Conservation (phyloP, 2,113 vertebrate genomes). For the Centropus unirufus region DNA sequence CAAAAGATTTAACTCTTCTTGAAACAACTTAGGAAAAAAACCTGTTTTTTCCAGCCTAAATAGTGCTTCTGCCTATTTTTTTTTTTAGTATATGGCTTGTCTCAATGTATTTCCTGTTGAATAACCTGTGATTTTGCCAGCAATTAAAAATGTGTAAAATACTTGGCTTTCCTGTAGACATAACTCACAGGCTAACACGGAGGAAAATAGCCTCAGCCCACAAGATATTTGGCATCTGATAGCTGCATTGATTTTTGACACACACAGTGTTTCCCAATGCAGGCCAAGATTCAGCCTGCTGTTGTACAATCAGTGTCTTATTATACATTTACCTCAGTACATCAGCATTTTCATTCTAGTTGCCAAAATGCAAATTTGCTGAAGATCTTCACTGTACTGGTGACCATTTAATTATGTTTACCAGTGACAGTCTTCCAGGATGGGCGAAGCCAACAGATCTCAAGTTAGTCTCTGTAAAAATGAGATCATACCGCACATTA, state of each 20-base stretch:
- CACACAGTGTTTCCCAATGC: not conserved
- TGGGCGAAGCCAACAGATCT: not conserved
- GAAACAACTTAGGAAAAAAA: not conserved
- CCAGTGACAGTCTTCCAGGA: not conserved
- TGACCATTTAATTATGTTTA: not conserved
- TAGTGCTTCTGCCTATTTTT: not conserved
- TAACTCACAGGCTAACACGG: slow-evolving; percentile 14
- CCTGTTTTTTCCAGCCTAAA: not conserved
- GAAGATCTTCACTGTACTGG: not conserved
- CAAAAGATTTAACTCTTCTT: not conserved
- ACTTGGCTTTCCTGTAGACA: slow-evolving; percentile 42
- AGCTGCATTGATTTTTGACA: slow-evolving; percentile 15
- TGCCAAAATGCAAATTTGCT: slow-evolving; percentile 40
- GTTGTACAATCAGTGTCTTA: not conserved
- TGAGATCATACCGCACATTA: slow-evolving; percentile 44
- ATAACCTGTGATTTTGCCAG: slow-evolving; percentile 39
- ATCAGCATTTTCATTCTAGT: not conserved
- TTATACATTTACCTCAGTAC: not conserved
- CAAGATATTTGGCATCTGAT: slow-evolving; percentile 22
- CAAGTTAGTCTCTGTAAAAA: not conserved
- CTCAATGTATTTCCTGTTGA: slow-evolving; percentile 6
- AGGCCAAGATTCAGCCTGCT: not conserved
- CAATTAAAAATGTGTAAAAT: slow-evolving; percentile 42
- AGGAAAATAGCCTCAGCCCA: not conserved
- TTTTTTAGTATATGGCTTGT: not conserved